Conservation (phyloP, 2,888 invertebrate genomes). For the Sepiola atlantica region DNA sequence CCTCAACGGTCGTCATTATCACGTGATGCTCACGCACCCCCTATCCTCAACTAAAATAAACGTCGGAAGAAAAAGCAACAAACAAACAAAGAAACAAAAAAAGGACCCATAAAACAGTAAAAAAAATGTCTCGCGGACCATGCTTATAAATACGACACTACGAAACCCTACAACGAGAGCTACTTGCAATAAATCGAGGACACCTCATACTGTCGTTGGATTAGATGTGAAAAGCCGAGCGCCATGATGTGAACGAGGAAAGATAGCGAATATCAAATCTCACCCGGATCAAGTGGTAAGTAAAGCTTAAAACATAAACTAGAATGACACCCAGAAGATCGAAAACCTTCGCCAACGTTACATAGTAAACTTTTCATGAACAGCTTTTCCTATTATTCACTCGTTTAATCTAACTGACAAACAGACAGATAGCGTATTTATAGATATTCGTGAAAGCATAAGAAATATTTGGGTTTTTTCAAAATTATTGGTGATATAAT, state of each 20-base stretch:
- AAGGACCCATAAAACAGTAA: neutral
- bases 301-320: neutral
- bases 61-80: neutral
- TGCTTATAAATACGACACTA: neutral
- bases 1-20: neutral
- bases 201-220: neutral
- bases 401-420: too few species aligned
- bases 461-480: too few species aligned
- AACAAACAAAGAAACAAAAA: too few species aligned
- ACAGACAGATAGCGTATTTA: too few species aligned
- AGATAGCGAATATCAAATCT: neutral
- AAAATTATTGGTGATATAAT: too few species aligned
- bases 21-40: neutral
- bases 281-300: neutral
- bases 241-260: neutral
- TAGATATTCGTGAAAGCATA: too few species aligned
- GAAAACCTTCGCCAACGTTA: too few species aligned
- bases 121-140: neutral
- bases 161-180: neutral
- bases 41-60: neutral
- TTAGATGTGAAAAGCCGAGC: neutral
- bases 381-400: too few species aligned
- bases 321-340: neutral
- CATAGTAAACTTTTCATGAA: too few species aligned
- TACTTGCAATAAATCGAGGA: neutral